Base-by-base conservation (phyloP, 2,888 invertebrate genomes). In the Campopleginae sp. region DNA sequence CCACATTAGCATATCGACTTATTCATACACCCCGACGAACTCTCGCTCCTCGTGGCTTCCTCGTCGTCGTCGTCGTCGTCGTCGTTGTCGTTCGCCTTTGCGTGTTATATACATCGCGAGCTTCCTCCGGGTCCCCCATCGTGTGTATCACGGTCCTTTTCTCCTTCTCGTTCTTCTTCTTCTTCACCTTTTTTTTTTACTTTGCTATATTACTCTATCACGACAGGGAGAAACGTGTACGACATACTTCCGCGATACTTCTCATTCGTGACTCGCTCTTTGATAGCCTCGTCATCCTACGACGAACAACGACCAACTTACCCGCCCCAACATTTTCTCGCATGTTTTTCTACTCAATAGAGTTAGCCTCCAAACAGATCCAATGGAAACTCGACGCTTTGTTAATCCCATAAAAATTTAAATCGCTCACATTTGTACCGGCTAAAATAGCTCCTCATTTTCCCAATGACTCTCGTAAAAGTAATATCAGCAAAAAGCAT, bases 1-100 rank as follows among this genome's bases (percentile, higher is more conserved):
- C 89, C 88, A 87, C 89, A 92, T 92, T 91, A 92, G 91, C 92
- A 92, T 92, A 92, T 92, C 92, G 92, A 92, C 92, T 92, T 92
- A 92, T 92, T 92, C 92, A 91, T 92, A 91, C 88, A 90, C 87
- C 88, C 88, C 87, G 61, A 79, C 86, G 84, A 85, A 86, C 86
- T 89, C 86, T 80, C 51, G 77, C 86, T 86, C 84, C 68, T 86
- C 85, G 75, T 70, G 79, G 66, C 72, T 61, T 74, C 74, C 27
- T 31, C 48, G 68, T 74, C 75, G n/a, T 38, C 76, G 48, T 23
- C 61, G 42, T 76, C 80, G 17, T 33, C 75, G 48, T 23, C 48
- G 42, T 76, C 80, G 75, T 75, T 66, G 75, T 44, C 81, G 68
- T 70, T 82, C 70, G 61, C 65, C 31, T 38, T 81, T 68, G 72